phyloP scores from a whole-genome alignment of 2,113 vertebrate species.

The Chlamydotis undulata region DNA sequence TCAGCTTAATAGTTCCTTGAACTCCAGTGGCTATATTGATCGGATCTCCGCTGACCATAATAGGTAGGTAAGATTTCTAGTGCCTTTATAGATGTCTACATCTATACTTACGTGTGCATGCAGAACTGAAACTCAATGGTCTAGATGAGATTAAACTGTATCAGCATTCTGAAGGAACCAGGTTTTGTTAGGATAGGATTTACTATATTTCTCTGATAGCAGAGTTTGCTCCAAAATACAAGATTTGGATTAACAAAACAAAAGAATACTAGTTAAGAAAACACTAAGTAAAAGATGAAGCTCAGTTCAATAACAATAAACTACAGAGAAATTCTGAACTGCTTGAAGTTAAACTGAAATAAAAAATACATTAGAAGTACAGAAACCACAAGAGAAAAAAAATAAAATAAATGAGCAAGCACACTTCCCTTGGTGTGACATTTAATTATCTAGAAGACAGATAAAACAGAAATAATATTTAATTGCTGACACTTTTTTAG shows the following conservation, averaged over 20 bases:
- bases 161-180: background rate
- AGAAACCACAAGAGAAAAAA: background rate
- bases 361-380: background rate
- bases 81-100: background rate
- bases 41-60: background rate
- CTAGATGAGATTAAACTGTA: background rate
- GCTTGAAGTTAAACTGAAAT: background rate
- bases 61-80: background rate
- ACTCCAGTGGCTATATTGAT: background rate
- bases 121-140: background rate
- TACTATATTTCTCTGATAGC: background rate
- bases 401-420: background rate
- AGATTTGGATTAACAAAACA: background rate
- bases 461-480: background rate
- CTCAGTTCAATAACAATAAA: background rate
- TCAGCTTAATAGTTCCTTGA: background rate
- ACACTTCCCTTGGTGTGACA: background rate
- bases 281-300: background rate
- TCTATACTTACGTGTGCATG: background rate
- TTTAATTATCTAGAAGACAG: background rate
- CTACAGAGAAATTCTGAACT: background rate
- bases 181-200: background rate
- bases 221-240: background rate
- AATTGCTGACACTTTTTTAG: background rate
- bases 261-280: background rate